These are phyloP conservation scores for Sciurus niger DNA, from an alignment of 2,113 vertebrate genomes.

Conservation along the genomic window DNA sequence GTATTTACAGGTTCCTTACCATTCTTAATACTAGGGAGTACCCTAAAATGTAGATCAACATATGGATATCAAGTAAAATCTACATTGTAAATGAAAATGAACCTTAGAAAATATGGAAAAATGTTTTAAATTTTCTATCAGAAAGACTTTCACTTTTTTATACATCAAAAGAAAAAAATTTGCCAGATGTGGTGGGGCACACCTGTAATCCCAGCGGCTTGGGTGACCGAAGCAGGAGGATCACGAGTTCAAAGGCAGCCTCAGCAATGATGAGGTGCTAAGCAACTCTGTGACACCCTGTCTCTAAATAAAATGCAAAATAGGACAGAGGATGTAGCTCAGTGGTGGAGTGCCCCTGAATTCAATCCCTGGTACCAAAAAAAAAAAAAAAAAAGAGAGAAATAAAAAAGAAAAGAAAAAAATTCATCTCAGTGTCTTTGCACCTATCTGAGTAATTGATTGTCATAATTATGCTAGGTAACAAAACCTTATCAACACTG, in stretches of 20 bases:
- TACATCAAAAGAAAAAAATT: background rate
- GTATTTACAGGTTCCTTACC: background rate
- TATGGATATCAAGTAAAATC: background rate
- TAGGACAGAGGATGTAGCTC: too few relatives aligned
- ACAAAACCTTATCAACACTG: background rate
- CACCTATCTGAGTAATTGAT: background rate
- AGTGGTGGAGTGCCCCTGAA: too few relatives aligned
- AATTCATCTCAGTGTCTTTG: background rate
- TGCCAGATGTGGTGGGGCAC: too few relatives aligned
- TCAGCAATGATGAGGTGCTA: too few relatives aligned
- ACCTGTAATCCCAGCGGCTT: too few relatives aligned
- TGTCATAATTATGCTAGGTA: background rate
- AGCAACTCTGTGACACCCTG: too few relatives aligned
- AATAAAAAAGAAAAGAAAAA: background rate
- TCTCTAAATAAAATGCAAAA: too few relatives aligned
- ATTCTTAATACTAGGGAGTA: conserved; percentile 11
- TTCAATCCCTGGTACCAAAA: too few relatives aligned
- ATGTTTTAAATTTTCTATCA: background rate
- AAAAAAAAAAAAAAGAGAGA: too few relatives aligned
- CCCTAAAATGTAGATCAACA: background rate
- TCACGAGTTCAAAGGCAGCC: too few relatives aligned
- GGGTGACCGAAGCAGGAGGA: too few relatives aligned
- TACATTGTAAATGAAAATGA: background rate
- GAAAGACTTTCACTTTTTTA: background rate
- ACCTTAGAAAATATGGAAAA: background rate